A percentile compares a stretch with the other conserved stretches of the same genome.
phyloP scores from a whole-genome alignment of 1,140 invertebrate genomes.

The Branchinecta lynchi region DNA sequence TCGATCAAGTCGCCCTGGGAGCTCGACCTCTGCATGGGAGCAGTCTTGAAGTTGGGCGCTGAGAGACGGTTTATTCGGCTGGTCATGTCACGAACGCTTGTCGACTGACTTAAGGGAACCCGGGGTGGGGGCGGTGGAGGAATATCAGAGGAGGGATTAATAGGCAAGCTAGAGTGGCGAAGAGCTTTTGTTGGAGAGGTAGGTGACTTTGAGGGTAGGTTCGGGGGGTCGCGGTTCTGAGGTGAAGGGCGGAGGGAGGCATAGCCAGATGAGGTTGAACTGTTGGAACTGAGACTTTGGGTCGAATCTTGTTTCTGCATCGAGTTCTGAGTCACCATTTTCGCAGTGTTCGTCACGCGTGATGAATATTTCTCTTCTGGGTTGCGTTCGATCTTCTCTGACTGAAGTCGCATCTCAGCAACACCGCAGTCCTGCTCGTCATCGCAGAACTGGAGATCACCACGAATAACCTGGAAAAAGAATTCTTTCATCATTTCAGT shows the following conservation, averaged over 20 bases:
- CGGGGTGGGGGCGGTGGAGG: slow-evolving; percentile 20
- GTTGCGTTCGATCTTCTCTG: neutral
- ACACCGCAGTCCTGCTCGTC: neutral
- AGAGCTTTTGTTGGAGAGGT: slow-evolving; percentile 10
- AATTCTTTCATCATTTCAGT: slow-evolving; percentile 18
- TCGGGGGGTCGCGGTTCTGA: slow-evolving; percentile 11
- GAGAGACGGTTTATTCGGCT: slow-evolving; percentile 19
- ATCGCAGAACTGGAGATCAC: slow-evolving; percentile 13
- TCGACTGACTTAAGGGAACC: slow-evolving; percentile 12
- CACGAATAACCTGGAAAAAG: slow-evolving; percentile 19
- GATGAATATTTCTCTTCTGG: neutral
- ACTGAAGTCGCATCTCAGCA: neutral
- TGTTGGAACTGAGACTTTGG: neutral
- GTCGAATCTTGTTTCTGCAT: neutral
- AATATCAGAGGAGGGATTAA: slow-evolving; percentile 9
- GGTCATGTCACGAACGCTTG: neutral
- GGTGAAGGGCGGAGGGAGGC: neutral
- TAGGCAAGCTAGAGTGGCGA: slow-evolving; percentile 15
- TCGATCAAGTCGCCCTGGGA: slow-evolving; percentile 23
- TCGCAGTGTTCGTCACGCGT: neutral
- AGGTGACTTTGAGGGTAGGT: slow-evolving; percentile 13
- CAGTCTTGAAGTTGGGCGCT: slow-evolving; percentile 13
- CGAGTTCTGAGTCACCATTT: neutral
- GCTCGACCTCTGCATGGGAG: slow-evolving; percentile 22
- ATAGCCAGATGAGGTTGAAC: slow-evolving; percentile 3